Base-by-base conservation (phyloP, 1,140 invertebrate species). In the Drosophila subobscura region DNA sequence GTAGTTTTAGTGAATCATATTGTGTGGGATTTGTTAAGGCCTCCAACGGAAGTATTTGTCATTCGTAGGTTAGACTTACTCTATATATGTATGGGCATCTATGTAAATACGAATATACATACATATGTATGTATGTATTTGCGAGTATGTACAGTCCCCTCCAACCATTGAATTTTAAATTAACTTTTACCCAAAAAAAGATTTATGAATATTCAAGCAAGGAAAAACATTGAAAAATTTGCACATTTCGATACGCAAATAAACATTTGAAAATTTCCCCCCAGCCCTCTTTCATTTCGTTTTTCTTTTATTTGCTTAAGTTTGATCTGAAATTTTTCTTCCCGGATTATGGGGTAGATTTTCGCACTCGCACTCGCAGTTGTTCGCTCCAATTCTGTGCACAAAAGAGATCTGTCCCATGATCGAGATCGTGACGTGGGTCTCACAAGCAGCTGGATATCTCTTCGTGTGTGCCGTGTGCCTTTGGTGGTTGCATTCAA, bases 231-330 rank as follows among this genome's bases (percentile, higher is more conserved):
- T 12, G 52, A 64, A 49, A 75, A 77, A 70, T 76, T 56, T 76
- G 72, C 59, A 79, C 54, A 84, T 84, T 84, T 88, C 83, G 83
- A 83, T 86, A 86, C 78, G 81, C 81, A 86, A 86, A 86, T 86
- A 86, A 81, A 81, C 57, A 80, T 85, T 77, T 71, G 27, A 61
- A 77, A 77, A 80, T 71, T 55, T 23, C 50, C 45, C 25, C 41
- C 47, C 41, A 14, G 25, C 12, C 7, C 7, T 29, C 4, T 37
- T 12, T 12, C 10, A 8, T 37, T 37, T 37, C 33, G 33, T 4
- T 65, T 57, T 50, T 37, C 64, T 49, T 61, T 79, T 79, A 71
- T 83, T 54, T 45, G 23, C 10, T 29, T 20, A 49, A 71, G 54
- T 41, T 77, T 64, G 53, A 65, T 79, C 84, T 75, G 25, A 40